These are phyloP conservation scores for Chiloscyllium plagiosum DNA, from an alignment of 2,113 vertebrate species.

Conservation along the genomic window DNA sequence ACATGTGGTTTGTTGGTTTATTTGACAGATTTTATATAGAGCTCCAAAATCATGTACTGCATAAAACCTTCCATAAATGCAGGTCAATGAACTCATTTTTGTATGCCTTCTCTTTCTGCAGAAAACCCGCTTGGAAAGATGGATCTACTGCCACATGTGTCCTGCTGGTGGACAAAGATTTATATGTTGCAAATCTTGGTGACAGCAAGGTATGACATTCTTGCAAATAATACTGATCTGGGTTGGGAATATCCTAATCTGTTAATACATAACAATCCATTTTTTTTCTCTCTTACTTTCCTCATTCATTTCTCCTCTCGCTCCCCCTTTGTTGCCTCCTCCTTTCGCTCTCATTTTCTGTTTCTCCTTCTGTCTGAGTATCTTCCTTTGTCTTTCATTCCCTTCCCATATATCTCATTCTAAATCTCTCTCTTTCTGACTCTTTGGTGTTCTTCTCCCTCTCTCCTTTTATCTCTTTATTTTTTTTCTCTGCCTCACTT, in stretches of 20 bases:
- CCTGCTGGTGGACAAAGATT: constrained; percentile 73
- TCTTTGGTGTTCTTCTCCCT: not conserved
- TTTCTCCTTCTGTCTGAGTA: no score
- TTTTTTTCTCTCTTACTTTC: not conserved
- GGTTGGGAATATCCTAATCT: not conserved
- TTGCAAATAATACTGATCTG: not conserved
- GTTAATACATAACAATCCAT: not conserved
- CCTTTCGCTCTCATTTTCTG: no score
- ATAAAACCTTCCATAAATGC: not conserved
- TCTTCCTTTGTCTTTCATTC: not conserved
- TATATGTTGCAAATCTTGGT: constrained; percentile 90
- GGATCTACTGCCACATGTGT: constrained; percentile 91
- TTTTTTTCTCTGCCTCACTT: not conserved
- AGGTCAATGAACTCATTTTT: not conserved
- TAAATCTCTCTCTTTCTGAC: not conserved
- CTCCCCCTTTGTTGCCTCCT: not conserved
- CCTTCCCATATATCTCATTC: not conserved
- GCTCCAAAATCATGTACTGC: not conserved
- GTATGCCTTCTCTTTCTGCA: constrained; percentile 45
- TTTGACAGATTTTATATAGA: not conserved
- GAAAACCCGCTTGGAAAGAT: constrained; percentile 96
- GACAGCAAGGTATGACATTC: constrained; percentile 79
- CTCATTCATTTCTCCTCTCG: not conserved
- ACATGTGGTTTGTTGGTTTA: not conserved
- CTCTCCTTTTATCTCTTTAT: not conserved